Evolutionary conservation across 2,113 vertebrate species (phyloP).

Genomic region (Delphinapterus leucas): DNA sequence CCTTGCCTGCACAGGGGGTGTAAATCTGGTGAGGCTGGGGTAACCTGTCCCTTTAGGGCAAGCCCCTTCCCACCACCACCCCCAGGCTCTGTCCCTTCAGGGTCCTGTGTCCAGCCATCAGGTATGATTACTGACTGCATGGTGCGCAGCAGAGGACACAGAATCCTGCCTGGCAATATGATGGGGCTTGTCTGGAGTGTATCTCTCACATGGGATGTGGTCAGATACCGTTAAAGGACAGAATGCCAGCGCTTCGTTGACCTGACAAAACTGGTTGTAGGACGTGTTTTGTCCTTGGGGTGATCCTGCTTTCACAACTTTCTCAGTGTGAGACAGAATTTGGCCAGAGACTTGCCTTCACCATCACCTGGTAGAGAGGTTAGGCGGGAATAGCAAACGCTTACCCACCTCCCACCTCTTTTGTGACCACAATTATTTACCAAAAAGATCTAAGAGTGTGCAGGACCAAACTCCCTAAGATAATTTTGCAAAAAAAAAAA

Average conservation of each 20-base stretch:
- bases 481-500: not conserved
- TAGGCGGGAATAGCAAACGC: accelerated
- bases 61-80: not conserved
- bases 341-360: not conserved
- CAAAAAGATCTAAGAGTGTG: not conserved
- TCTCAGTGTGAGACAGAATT: accelerated
- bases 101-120: not conserved
- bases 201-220: no score
- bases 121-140: not conserved
- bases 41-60: not conserved
- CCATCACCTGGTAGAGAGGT: not conserved
- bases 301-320: not conserved
- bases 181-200: no score
- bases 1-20: not conserved
- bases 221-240: not conserved
- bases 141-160: not conserved
- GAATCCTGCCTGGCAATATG: not conserved
- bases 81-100: no score
- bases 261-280: not conserved
- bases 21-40: not conserved
- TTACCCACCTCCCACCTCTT: not conserved
- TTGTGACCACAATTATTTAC: not conserved
- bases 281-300: not conserved
- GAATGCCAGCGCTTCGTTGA: not conserved
- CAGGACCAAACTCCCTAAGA: not conserved